Evolutionary conservation across 2,888 invertebrate species (phyloP), one percentile per base, ranked within the genome.

Genomic region (Ornithoptera priamus): DNA sequence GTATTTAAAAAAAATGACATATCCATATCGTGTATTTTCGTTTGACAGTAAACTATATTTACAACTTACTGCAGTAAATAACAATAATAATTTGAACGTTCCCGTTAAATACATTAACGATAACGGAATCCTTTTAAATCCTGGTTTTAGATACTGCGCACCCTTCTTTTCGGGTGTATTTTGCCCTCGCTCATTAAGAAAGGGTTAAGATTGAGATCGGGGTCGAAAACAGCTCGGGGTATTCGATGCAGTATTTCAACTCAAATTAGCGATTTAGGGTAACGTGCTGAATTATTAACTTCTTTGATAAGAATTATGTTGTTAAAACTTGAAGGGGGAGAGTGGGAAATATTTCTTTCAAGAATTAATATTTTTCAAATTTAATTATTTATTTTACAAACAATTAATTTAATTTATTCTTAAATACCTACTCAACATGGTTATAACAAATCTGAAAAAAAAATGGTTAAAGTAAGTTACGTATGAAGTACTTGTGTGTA

Each of bases 191-290:
- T 84, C 85, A 83, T 85, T 85, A 83, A 80, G 76, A 78, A 82
- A 84, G 88, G 87, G 88, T 85, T 87, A 81, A 81, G 80, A 84
- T 81, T 78, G 81, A 83, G 74, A 77, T 75, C 74, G 72, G 72
- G 78, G 79, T 75, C 79, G 78, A 77, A 75, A 75, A 72, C 4
- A 74, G 77, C 81, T 78, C 79, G 75, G 74, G 70, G 74, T 73
- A 77, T 80, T n/a, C 69, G 72, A 71, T 75, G 78, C 86, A 85
- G 82, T 83, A 83, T 85, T 86, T 85, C 79, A 85, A 84, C 75
- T 74, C 75, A 78, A 81, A 84, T 87, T 85, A 85, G 76, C 78
- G 72, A 81, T 77, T 78, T 77, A 81, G 84, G 83, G 83, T 82
- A 78, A 79, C 77, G 79, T 78, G 79, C 72, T 77, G 81, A 84